Conservation (phyloP, 2,113 vertebrate species). For the Cheirogaleus medius region DNA sequence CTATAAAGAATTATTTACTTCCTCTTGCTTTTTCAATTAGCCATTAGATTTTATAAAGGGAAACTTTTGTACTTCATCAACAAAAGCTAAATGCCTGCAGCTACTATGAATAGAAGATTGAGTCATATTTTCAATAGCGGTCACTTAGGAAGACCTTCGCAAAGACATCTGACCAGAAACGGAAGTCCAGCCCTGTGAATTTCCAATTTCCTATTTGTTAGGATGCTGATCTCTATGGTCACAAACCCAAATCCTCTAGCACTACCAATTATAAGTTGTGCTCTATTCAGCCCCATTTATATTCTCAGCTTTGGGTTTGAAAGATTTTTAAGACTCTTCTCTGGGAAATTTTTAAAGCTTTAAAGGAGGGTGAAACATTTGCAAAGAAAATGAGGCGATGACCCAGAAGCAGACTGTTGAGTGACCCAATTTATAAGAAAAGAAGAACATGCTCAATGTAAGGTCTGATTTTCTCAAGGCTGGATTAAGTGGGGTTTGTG, state of each 20-base stretch:
- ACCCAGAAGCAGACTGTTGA: constrained; percentile 60
- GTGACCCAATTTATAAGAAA: constrained; percentile 69
- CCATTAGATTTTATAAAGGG: constrained; percentile 50
- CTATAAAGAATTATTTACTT: constrained; percentile 18
- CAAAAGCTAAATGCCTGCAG: not conserved
- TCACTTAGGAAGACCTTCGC: not conserved
- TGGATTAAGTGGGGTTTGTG: constrained; percentile 41
- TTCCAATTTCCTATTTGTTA: constrained; percentile 52
- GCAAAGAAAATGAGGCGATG: constrained; percentile 66
- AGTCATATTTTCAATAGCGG: constrained; percentile 6
- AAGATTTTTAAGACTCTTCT: constrained; percentile 66
- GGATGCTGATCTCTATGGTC: constrained; percentile 26
- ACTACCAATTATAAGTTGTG: constrained; percentile 55
- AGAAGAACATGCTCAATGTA: constrained; percentile 8
- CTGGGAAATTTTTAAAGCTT: constrained; percentile 64
- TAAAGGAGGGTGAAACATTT: constrained; percentile 59
- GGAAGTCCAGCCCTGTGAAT: constrained; percentile 50
- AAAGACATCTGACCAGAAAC: constrained; percentile 16
- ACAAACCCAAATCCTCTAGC: constrained; percentile 47
- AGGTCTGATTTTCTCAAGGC: constrained; percentile 60
- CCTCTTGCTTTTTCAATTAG: constrained; percentile 44
- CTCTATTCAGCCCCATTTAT: constrained; percentile 65
- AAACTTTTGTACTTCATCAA: constrained; percentile 4
- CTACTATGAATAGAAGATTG: not conserved
- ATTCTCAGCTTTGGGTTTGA: constrained; percentile 52